phyloP scores from a whole-genome alignment of 2,113 vertebrate species.

The Phylloscopus trochilus region DNA sequence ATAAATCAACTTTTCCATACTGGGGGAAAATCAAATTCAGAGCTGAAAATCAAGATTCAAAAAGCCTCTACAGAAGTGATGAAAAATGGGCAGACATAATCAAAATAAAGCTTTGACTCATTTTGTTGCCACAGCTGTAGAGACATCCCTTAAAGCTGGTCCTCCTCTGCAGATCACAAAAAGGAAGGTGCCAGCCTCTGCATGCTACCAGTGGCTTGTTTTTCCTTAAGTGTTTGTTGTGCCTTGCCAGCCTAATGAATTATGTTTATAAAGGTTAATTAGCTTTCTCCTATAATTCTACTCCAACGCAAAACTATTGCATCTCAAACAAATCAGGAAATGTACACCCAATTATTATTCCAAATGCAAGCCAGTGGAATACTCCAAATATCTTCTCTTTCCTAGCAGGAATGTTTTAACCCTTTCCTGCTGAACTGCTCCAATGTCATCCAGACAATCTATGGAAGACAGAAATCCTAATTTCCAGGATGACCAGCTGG shows the following conservation, averaged over 20 bases:
- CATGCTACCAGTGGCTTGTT: neutral
- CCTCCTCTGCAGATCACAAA: neutral
- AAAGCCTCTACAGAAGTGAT: neutral
- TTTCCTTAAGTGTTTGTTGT: neutral
- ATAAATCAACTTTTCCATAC: conserved; percentile 2
- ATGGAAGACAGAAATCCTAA: neutral
- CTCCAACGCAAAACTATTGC: neutral
- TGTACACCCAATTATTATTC: neutral
- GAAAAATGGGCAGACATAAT: neutral
- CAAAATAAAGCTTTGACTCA: neutral
- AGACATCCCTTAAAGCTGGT: neutral
- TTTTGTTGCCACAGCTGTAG: neutral
- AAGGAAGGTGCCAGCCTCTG: neutral
- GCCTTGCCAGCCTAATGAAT: neutral
- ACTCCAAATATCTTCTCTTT: neutral
- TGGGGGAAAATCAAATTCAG: neutral
- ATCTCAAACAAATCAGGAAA: neutral
- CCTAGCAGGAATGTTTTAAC: neutral
- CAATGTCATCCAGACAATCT: neutral
- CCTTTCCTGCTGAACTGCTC: neutral
- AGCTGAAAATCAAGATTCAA: neutral
- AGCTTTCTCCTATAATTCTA: neutral
- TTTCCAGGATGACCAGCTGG: neutral
- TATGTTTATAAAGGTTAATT: conserved; percentile 21
- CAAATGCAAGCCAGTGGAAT: neutral